phyloP scores from a whole-genome alignment of 2,797 vertebrate genomes.

The Pseudopleuronectes americanus region DNA sequence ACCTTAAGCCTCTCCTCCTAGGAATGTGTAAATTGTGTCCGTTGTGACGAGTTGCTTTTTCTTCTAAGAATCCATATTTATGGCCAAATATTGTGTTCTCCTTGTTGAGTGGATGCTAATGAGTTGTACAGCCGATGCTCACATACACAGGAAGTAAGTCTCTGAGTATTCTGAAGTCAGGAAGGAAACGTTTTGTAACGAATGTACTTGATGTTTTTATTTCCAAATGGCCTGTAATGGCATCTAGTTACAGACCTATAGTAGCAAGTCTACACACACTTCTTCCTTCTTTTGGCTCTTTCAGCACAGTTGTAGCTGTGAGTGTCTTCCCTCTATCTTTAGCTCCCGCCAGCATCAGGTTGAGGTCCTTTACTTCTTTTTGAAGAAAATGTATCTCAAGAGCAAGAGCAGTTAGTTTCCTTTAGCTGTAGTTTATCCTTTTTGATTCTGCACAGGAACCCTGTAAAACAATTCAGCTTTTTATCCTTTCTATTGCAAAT shows the following conservation, averaged over 20 bases:
- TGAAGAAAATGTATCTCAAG: constrained; percentile 48
- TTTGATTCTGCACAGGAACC: constrained; percentile 35
- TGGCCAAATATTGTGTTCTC: neutral
- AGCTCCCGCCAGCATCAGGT: constrained; percentile 38
- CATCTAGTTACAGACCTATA: no score
- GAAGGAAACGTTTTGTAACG: constrained; percentile 9
- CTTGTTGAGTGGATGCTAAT: neutral
- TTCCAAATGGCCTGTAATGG: no score
- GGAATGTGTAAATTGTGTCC: constrained; percentile 29
- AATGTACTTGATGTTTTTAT: no score
- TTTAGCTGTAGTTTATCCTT: constrained; percentile 42
- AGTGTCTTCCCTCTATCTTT: constrained; percentile 44
- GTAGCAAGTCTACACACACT: constrained; percentile 59
- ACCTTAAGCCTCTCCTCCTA: neutral
- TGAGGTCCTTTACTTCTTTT: constrained; percentile 59
- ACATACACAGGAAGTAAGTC: no score
- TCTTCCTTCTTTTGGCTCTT: constrained; percentile 42
- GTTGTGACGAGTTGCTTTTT: constrained; percentile 4
- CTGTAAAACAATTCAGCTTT: constrained; percentile 29
- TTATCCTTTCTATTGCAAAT: neutral
- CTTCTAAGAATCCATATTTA: constrained; percentile 24
- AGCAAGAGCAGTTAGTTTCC: constrained; percentile 55
- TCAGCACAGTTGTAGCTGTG: constrained; percentile 55
- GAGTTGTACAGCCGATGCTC: no score
- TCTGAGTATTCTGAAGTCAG: neutral